Base-by-base conservation (phyloP, 2,888 invertebrate genomes). In the Melipona beecheii region DNA sequence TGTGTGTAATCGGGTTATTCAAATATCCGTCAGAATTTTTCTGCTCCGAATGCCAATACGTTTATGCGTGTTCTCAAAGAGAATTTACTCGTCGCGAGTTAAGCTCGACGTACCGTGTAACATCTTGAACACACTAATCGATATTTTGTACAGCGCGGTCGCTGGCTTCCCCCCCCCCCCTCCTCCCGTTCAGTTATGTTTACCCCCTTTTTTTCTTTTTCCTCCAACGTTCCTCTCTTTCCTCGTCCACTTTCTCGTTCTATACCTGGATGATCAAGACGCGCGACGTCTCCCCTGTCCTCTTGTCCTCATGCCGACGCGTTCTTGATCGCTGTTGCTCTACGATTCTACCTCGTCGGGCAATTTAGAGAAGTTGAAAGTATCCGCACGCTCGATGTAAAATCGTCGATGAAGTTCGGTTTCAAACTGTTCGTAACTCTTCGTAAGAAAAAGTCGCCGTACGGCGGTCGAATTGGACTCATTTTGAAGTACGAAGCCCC, bases 71-170 rank as follows among this genome's bases (percentile, higher is more conserved):
- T 24, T 58, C 36, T 85, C 85, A 80, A 85, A 84, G 76, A 43
- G 75, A 84, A 79, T 74, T 85, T 79, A 74, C 76, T 56, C 65
- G 70, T 60, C 70, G 54, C 71, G n/a, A 76, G 72, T 76, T 62
- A 17, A 70, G 66, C 64, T 54, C 73, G 60, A 19, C 68, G 79
- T 76, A 76, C 79, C 85, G 75, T 85, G 76, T 78, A 78, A 84
- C 75, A 73, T 84, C 78, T 84, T 84, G 49, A 85, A 74, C 73
- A 76, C 62, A 58, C 84, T 85, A 79, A 85, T 85, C 85, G 84
- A 85, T 85, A 84, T 73, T 84, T 84, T 27, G 71, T 62, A 56
- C 56, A 66, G 52, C 68, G 24, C 43, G 21, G 21, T 52, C 50
- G 56, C 74, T 62, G 43, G 49, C 64, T 50, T 21, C 49, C 50